Base-by-base conservation (phyloP, 2,113 vertebrate species). In the Chaetops frenatus region DNA sequence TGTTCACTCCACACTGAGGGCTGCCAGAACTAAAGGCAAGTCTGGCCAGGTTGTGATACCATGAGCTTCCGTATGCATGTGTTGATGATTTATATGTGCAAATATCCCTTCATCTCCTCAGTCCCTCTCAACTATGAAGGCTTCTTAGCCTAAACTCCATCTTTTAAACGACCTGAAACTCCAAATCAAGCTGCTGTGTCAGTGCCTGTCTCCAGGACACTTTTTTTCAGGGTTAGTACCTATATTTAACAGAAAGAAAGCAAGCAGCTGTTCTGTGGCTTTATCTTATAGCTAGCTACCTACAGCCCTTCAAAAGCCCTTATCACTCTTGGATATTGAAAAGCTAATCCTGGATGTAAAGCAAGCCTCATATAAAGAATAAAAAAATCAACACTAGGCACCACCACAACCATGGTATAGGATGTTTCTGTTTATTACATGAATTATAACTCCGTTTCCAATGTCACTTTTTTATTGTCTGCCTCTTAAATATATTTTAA, bases 311-410 rank as follows among this genome's bases (percentile, higher is more conserved):
- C 81, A 74, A 91, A 95, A 89, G 57, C 73, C 56, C 84, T 92
- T 94, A 95, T 94, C 88, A 62, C 61, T 76, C 33, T 45, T 79
- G 36, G 44, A 91, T 80, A 73, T 80, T 65, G 91, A 90, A 95
- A 95, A 94, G 69, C 89, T 95, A 95, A 96, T 95, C 93, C 91
- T 65, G 25, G 73, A 73, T 62, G 92, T 95, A 92, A 96, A 96
- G 86, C 40, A 82, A 95, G 73, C 11, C n/a, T 95, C 95, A 79
- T 29, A 92, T 42, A 94, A 94, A 85, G 58, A 91, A 92, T 94
- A 79, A 94, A 95, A 84, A 92, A 85, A 81, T 97, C 95, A 95
- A 64, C 95, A 79, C 94, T 84, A 90, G 28, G 29, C 58, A 69
- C 45, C 66, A 87, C 10, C 74, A 71, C 40, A 84, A 62, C 18